Conservation (phyloP, 2,113 vertebrate genomes). For the Hypanus sabinus region DNA sequence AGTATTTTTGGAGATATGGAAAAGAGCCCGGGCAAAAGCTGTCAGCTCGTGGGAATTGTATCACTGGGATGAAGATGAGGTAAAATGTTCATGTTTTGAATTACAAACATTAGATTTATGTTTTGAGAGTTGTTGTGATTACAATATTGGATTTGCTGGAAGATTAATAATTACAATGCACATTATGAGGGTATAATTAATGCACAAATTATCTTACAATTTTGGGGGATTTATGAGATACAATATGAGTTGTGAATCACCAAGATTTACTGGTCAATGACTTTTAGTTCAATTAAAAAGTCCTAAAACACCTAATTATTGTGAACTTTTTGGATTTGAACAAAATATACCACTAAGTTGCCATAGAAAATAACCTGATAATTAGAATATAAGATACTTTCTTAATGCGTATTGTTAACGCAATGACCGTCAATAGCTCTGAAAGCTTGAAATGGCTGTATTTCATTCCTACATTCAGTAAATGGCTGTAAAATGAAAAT, state of each 20-base stretch:
- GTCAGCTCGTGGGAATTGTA: constrained; percentile 72
- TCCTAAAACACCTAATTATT: background rate
- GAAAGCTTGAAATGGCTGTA: no score
- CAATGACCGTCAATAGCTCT: background rate
- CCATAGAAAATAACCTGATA: background rate
- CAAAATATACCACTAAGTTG: background rate
- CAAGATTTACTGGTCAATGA: background rate
- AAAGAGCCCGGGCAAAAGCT: constrained; percentile 62
- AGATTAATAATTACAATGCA: background rate
- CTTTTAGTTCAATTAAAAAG: background rate
- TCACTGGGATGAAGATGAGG: constrained; percentile 83
- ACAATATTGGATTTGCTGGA: background rate
- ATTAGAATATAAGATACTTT: background rate
- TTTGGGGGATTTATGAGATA: background rate
- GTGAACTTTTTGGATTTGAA: background rate
- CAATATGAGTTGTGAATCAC: background rate
- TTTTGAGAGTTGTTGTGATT: background rate
- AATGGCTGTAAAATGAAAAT: no score
- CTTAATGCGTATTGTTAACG: background rate
- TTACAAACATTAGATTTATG: background rate
- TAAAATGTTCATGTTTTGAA: constrained; percentile 43
- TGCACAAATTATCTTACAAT: background rate
- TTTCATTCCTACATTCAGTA: no score
- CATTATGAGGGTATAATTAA: background rate
- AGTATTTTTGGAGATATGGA: constrained; percentile 86